Conservation (phyloP, 2,797 vertebrate species). For the Hirundo rustica region DNA sequence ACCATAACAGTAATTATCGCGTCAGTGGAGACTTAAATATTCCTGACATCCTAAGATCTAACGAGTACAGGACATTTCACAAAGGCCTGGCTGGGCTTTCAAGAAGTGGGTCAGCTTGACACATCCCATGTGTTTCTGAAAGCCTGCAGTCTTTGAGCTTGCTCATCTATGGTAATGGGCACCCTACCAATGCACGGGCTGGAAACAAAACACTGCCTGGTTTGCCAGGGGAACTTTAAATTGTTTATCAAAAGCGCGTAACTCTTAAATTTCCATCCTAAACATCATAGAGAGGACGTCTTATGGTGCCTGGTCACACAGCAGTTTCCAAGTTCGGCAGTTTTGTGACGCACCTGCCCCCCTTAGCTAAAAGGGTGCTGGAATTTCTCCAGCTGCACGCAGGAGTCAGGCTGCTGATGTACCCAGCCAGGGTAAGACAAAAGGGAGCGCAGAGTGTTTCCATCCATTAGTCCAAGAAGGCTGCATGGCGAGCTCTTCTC, state of each 20-base stretch:
- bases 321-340: neutral
- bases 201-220: slow-evolving; percentile 31
- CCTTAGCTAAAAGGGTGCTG: neutral
- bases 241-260: rapidly evolving
- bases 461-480: neutral
- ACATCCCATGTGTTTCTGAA: slow-evolving; percentile 51
- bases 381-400: neutral
- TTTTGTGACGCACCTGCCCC: neutral
- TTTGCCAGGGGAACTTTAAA: slow-evolving; percentile 3
- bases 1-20: slow-evolving; percentile 53
- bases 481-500: neutral
- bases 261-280: neutral
- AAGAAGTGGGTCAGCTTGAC: slow-evolving; percentile 70
- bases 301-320: neutral
- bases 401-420: neutral
- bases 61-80: slow-evolving; percentile 40
- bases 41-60: slow-evolving; percentile 48
- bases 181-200: slow-evolving; percentile 20
- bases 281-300: neutral
- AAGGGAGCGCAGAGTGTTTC: neutral
- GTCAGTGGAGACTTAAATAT: slow-evolving; percentile 40
- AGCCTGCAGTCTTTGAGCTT: slow-evolving; percentile 49
- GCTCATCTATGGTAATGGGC: slow-evolving; percentile 68
- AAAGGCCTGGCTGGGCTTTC: slow-evolving; percentile 41
- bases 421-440: neutral